Conservation (phyloP, 2,797 vertebrate genomes). For the Poecilia wingei region DNA sequence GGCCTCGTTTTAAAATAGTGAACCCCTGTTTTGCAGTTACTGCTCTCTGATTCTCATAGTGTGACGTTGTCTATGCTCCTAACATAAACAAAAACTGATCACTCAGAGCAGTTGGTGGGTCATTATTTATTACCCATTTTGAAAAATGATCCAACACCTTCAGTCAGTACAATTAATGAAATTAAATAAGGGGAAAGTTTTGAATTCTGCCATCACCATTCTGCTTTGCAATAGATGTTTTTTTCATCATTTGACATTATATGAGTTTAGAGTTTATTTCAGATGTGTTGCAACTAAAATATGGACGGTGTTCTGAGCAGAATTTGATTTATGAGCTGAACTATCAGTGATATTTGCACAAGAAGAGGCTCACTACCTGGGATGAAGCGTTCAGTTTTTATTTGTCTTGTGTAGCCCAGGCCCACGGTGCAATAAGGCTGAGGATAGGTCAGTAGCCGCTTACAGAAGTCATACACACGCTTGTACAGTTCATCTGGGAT, state of each 20-base stretch:
- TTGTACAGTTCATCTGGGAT: conserved; percentile 89
- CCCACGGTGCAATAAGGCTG: conserved; percentile 90
- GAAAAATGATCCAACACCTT: neutral
- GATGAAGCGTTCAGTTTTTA: conserved; percentile 83
- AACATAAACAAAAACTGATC: neutral
- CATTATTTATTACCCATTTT: too few relatives aligned
- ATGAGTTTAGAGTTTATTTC: neutral
- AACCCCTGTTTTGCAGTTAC: neutral
- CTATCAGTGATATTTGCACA: neutral
- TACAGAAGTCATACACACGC: conserved; percentile 88
- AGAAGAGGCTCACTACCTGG: conserved; percentile 77
- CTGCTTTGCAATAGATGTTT: neutral
- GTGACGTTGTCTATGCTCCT: neutral
- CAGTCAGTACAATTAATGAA: neutral
- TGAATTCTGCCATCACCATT: neutral
- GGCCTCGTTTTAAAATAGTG: neutral
- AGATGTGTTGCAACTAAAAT: neutral
- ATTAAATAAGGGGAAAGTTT: neutral
- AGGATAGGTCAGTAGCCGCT: conserved; percentile 87
- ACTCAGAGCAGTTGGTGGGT: neutral
- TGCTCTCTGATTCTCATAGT: neutral
- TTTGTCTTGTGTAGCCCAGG: conserved; percentile 84
- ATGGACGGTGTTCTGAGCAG: neutral
- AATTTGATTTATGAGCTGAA: neutral
- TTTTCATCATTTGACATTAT: neutral